Evolutionary conservation across 2,888 invertebrate genomes (phyloP).

Genomic region (Dendrolimus pini): DNA sequence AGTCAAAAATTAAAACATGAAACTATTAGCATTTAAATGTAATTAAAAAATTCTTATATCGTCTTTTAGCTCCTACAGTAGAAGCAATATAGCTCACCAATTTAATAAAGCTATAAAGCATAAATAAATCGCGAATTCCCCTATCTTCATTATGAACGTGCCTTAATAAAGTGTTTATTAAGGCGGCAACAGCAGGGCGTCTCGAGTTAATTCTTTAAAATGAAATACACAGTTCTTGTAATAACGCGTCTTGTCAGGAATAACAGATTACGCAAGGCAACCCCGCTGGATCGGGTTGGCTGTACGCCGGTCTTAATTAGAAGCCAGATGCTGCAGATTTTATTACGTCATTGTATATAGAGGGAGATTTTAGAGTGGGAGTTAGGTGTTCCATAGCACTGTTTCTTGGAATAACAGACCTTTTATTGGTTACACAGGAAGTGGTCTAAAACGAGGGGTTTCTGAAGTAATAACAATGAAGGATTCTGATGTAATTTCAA

Average conservation of each 20-base stretch:
- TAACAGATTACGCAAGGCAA: slow-evolving; percentile 16
- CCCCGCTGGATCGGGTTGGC: slow-evolving; percentile 9
- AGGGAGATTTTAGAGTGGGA: no score
- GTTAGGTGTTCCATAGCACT: no score
- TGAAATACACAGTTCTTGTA: slow-evolving; percentile 18
- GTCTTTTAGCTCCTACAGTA: neutral
- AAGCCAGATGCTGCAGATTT: slow-evolving; percentile 16
- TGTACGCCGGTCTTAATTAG: slow-evolving; percentile 11
- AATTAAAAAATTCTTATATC: no score
- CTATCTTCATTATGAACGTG: neutral
- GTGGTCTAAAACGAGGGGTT: no score
- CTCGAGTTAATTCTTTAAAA: slow-evolving; percentile 23
- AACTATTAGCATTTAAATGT: no score
- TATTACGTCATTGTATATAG: slow-evolving; percentile 5
- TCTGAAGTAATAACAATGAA: no score
- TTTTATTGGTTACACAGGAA: no score
- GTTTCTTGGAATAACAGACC: no score
- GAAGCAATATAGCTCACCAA: neutral
- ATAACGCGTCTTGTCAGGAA: slow-evolving; percentile 17
- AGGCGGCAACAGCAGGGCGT: slow-evolving; percentile 18
- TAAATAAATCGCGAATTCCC: neutral
- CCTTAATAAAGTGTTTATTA: slow-evolving; percentile 18
- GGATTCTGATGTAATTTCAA: no score
- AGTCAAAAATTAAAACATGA: no score
- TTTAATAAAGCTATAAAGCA: neutral